These are phyloP conservation scores for Sus scrofa DNA, from an alignment of 2,113 vertebrate genomes.

Conservation along the genomic window DNA sequence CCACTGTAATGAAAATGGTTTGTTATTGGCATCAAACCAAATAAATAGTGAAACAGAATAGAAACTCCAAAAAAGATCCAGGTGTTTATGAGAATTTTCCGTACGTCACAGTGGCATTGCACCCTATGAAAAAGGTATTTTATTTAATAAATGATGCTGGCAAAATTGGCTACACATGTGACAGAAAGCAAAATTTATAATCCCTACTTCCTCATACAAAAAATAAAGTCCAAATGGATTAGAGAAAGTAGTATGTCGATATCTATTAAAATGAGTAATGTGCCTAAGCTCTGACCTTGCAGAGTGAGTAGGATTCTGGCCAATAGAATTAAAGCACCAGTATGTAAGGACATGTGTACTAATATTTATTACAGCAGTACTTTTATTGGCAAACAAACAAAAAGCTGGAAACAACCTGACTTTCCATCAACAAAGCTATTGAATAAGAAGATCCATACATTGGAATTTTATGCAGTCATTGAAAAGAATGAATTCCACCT, in stretches of 20 bases:
- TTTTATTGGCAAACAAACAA: conserved; percentile 65
- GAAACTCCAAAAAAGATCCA: conserved; percentile 18
- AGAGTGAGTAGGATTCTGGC: not conserved
- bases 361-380: conserved; percentile 57
- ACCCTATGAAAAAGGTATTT: not conserved
- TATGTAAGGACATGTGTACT: not conserved
- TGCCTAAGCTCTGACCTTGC: conserved; percentile 29
- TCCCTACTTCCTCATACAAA: not conserved
- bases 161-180: not conserved
- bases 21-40: not conserved
- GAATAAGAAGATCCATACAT: conserved; percentile 43
- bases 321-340: conserved; percentile 18
- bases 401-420: not conserved
- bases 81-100: not conserved
- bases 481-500: conserved; percentile 48
- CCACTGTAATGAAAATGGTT: not conserved
- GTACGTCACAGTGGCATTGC: not conserved
- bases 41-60: not conserved
- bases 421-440: conserved; percentile 45
- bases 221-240: conserved; percentile 7
- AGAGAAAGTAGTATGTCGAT: conserved; percentile 34
- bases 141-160: conserved; percentile 8
- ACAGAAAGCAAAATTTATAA: conserved; percentile 52
- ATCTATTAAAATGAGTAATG: conserved; percentile 64
- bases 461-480: conserved; percentile 54